Percentiles rank a stretch among this genome's conserved stretches.
phyloP scores from a whole-genome alignment of 2,888 invertebrate species.

The Drosophila neonasuta region DNA sequence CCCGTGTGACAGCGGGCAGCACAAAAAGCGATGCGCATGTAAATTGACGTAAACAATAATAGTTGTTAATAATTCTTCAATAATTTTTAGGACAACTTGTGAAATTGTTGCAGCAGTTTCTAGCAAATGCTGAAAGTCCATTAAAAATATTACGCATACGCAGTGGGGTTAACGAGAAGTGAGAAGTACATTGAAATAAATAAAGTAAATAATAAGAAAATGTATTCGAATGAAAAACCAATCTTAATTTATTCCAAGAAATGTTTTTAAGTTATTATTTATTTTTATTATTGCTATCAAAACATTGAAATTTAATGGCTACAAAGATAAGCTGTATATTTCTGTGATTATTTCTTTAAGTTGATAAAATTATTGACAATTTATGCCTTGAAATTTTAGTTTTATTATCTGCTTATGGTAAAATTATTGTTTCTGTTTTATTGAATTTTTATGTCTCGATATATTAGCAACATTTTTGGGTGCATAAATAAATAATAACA shows the following conservation, averaged over 20 bases:
- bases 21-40: not conserved
- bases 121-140: not conserved
- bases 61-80: not conserved
- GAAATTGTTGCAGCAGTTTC: not conserved
- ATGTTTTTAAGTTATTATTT: too few relatives aligned
- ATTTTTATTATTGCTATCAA: too few relatives aligned
- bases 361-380: too few relatives aligned
- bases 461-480: not conserved
- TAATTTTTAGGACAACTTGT: not conserved
- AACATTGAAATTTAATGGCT: too few relatives aligned
- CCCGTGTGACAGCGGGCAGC: constrained; percentile 38
- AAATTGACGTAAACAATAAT: constrained; percentile 8
- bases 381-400: too few relatives aligned
- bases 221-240: not conserved
- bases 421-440: too few relatives aligned
- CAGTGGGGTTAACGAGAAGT: not conserved
- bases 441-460: too few relatives aligned
- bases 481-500: constrained; percentile 1
- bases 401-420: too few relatives aligned
- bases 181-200: not conserved
- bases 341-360: too few relatives aligned
- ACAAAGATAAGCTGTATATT: too few relatives aligned
- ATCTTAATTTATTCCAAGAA: too few relatives aligned
- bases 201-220: not conserved
- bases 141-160: constrained; percentile 27